Percentiles rank a stretch among this genome's conserved stretches.
Evolutionary conservation across 2,888 invertebrate genomes (phyloP).

Genomic region (Empis stercorea): DNA sequence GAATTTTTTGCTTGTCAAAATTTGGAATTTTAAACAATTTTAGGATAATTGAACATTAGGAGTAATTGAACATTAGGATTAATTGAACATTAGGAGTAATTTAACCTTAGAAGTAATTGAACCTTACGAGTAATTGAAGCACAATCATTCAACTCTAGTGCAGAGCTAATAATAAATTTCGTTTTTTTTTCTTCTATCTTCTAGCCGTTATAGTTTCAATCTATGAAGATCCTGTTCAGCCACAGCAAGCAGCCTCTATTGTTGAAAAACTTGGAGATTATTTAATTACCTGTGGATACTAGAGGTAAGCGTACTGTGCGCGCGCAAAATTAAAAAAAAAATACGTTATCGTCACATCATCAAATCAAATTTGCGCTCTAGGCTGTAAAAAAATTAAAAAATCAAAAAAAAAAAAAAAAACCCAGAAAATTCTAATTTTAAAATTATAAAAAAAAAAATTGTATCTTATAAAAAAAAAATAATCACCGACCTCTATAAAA

Average conservation of each 20-base stretch:
- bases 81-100: too few species aligned
- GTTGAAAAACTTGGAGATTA: slow-evolving; percentile 96
- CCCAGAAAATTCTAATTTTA: too few species aligned
- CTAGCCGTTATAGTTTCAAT: slow-evolving; percentile 85
- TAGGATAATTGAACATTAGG: too few species aligned
- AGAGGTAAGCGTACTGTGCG: slow-evolving; percentile 47
- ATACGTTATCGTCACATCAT: background rate
- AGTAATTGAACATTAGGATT: too few species aligned
- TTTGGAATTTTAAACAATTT: too few species aligned
- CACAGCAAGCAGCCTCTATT: slow-evolving; percentile 91
- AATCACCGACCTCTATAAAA: too few species aligned
- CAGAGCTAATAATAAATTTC: too few species aligned
- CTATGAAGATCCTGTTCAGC: slow-evolving; percentile 92
- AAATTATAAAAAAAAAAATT: background rate
- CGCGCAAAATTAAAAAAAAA: background rate
- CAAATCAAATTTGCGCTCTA: background rate
- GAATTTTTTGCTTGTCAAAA: too few species aligned
- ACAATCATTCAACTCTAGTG: too few species aligned
- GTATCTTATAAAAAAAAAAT: background rate
- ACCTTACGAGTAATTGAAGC: too few species aligned
- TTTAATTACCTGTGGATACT: slow-evolving; percentile 93
- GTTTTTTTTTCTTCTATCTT: slow-evolving; percentile 34
- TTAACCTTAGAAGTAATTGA: too few species aligned
- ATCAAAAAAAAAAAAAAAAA: background rate
- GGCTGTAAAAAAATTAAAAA: background rate